Conservation (phyloP, 2,797 vertebrate genomes). For the Oceanodroma leucorhoa region DNA sequence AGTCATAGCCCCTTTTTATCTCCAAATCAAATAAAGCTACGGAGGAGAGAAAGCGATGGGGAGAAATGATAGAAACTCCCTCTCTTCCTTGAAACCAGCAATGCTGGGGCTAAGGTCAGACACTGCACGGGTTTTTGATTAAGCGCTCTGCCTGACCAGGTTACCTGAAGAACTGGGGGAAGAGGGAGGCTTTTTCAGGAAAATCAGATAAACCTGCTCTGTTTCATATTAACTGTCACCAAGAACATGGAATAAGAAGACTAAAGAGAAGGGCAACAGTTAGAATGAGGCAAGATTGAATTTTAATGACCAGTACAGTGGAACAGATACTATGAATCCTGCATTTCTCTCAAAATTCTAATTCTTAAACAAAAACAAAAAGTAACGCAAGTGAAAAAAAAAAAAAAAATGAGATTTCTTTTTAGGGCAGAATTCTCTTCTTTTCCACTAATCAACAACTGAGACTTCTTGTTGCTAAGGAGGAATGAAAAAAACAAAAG, state of each 20-base stretch:
- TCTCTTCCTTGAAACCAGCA: not conserved
- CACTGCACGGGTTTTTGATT: not conserved
- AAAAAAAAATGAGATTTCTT: not conserved
- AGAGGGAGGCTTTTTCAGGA: not conserved
- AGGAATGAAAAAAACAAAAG: not conserved
- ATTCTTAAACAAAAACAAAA: not conserved
- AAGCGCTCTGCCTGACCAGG: not conserved
- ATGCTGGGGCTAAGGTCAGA: not conserved
- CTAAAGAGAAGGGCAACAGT: not conserved
- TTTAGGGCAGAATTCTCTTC: not conserved
- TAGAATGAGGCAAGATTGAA: not conserved
- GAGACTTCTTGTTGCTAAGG: not conserved
- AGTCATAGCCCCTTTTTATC: not conserved
- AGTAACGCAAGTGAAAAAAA: not conserved
- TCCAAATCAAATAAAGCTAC: not conserved
- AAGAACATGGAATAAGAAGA: not conserved
- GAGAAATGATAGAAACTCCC: not conserved
- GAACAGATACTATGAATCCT: not conserved
- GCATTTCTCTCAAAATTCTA: not conserved
- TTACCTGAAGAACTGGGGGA: not conserved
- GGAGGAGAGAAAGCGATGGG: not conserved
- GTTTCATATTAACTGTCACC: not conserved
- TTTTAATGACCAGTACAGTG: not conserved
- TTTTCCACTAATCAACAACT: not conserved
- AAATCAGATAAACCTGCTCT: not conserved